Evolutionary conservation across 2,888 invertebrate genomes (phyloP), one percentile per base, ranked within the genome.

Genomic region (Philereme transversata): DNA sequence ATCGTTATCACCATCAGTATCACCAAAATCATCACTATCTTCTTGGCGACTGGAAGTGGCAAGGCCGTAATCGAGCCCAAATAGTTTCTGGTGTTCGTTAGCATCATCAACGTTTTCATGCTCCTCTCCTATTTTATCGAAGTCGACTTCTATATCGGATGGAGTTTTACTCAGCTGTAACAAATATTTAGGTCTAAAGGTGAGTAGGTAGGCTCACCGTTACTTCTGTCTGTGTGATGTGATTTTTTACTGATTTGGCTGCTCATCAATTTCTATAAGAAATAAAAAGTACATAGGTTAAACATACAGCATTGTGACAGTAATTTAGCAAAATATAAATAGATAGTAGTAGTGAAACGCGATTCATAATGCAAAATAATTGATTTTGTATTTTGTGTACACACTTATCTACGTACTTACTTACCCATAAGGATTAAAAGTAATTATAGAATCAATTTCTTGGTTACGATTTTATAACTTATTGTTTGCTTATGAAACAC

Each of bases 381-480:
- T 10, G 10, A 43, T 43, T 43, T 8, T n/a, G 22, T 3, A 5
- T 10, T 43, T n/a, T 10, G 4, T 41, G 51, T 43, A 52, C 5
- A 5, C 33, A 48, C 5, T 0, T 36, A 48, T n/a, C 1, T 38
- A 50, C 5, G 38, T 49, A 38, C 10, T 4, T 38, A 49, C 7
- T 7, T 3, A 38, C 10, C 4, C 40, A 3, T 45, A 41, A 1
- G n/a, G n/a, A n/a, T n/a, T n/a, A n/a, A n/a, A 11, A 35, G 35
- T 4, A 4, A 11, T n/a, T 47, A 22, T n/a, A 1, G 11, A 47
- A 41, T 47, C 36, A 57, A 57, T 57, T 57, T 57, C 57, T 51
- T 51, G 51, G 41, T 0, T 47, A 44, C 9, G 51, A 7, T 41
- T 57, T 57, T 51, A 51, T 43, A 22, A 22, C 22, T 2, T 22